These are phyloP conservation scores for Carollia perspicillata DNA, from an alignment of 2,113 vertebrate species.

Conservation along the genomic window DNA sequence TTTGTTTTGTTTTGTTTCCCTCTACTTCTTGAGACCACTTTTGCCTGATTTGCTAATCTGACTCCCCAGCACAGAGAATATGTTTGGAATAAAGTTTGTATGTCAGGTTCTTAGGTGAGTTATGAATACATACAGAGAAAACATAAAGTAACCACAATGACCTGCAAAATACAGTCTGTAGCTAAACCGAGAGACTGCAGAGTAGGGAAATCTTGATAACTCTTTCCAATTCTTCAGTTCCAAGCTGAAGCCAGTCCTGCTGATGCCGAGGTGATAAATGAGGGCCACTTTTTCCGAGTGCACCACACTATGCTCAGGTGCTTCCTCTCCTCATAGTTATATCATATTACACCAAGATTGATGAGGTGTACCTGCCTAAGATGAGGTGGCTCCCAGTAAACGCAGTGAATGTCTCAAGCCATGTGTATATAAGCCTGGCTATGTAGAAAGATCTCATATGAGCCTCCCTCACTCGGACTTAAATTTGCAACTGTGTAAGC, in stretches of 20 bases:
- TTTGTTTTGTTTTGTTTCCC: background rate
- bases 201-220: background rate
- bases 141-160: background rate
- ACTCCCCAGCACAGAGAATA: background rate
- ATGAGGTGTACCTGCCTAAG: background rate
- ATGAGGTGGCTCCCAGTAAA: background rate
- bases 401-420: background rate
- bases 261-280: background rate
- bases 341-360: background rate
- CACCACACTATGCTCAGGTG: background rate
- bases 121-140: background rate
- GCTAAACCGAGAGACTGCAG: background rate
- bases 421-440: background rate
- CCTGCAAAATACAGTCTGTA: background rate
- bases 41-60: background rate
- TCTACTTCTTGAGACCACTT: background rate
- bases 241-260: background rate
- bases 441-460: background rate
- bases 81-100: background rate
- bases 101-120: background rate
- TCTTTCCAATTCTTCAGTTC: background rate
- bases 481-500: background rate
- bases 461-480: background rate
- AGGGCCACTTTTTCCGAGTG: background rate
- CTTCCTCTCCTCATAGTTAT: background rate